phyloP scores from a whole-genome alignment of 2,797 vertebrate genomes.

The Peromyscus nudipes region DNA sequence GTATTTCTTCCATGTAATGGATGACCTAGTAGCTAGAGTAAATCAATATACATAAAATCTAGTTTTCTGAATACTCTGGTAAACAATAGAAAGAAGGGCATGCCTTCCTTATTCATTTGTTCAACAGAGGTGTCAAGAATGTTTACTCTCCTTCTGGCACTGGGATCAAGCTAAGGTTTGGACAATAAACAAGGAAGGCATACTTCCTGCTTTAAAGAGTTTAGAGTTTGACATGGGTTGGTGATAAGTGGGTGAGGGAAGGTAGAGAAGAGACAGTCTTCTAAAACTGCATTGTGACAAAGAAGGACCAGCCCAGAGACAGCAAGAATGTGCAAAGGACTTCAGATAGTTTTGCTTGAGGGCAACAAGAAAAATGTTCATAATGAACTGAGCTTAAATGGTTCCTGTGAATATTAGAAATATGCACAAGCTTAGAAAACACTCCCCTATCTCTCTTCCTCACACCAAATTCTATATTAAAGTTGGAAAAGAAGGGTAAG shows the following conservation, averaged over 20 bases:
- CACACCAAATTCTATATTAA: neutral
- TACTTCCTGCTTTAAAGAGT: neutral
- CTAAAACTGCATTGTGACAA: constrained; percentile 5
- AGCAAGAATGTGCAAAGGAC: constrained; percentile 2
- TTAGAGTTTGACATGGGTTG: neutral
- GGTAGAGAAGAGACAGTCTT: neutral
- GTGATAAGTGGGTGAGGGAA: neutral
- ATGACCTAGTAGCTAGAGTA: neutral
- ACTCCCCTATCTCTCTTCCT: neutral
- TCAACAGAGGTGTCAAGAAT: neutral
- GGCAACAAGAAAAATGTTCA: constrained; percentile 1
- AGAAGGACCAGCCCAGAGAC: neutral
- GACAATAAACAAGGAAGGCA: neutral
- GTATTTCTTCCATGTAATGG: neutral
- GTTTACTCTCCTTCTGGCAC: neutral
- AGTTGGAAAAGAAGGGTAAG: neutral
- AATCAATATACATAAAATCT: neutral
- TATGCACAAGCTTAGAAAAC: neutral
- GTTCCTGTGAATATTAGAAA: neutral
- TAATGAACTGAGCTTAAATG: neutral
- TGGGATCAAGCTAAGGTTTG: neutral
- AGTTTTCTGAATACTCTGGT: neutral
- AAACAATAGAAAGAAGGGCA: neutral
- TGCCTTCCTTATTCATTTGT: neutral
- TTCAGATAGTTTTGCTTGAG: neutral